Evolutionary conservation across 2,797 vertebrate species (phyloP), one percentile per base, ranked within the genome.

Genomic region (Sebastes elongatus): DNA sequence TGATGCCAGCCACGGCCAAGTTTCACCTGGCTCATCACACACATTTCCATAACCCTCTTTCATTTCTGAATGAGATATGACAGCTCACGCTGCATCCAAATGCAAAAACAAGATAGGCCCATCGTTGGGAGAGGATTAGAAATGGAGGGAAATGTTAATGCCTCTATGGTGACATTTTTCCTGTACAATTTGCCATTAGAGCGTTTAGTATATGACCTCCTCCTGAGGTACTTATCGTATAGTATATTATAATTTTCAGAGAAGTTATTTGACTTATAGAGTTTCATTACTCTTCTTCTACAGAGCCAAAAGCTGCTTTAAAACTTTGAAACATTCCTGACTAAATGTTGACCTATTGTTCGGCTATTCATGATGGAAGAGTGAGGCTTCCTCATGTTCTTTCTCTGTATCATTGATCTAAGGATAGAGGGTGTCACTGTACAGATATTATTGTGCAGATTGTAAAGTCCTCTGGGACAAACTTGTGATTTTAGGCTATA

Each of bases 11-110:
- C 55, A 35, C 35, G 18, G 90, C 89, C 86, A 89, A 88, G 78
- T 88, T 93, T 92, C 83, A 91, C 89, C 88, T 88, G 90, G 88
- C 88, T 88, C 87, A 79, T 87, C 83, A 74, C 79, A 85, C 78
- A 78, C 80, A 85, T 91, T 90, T 90, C 83, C 89, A 84, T 78
- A 92, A 87, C 89, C 64, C 66, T 73, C 86, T 89, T 85, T 89
- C 81, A 81, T 90, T 90, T 92, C 59, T 90, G 87, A 90, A 89
- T 86, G 85, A 88, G 86, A 89, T 82, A 83, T 69, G 85, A 88
- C 62, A 35, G 81, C 78, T 80, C 53, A 56, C 76, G 60, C 84
- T 65, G 72, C 76, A 80, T 86, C 84, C 88, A 88, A 88, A 90
- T 84, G 75, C 77, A 71, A 82, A 70, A 89, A 65, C 64, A 33